These are phyloP conservation scores for Buphagus erythrorhynchus DNA, from an alignment of 2,797 vertebrate genomes.

Conservation along the genomic window DNA sequence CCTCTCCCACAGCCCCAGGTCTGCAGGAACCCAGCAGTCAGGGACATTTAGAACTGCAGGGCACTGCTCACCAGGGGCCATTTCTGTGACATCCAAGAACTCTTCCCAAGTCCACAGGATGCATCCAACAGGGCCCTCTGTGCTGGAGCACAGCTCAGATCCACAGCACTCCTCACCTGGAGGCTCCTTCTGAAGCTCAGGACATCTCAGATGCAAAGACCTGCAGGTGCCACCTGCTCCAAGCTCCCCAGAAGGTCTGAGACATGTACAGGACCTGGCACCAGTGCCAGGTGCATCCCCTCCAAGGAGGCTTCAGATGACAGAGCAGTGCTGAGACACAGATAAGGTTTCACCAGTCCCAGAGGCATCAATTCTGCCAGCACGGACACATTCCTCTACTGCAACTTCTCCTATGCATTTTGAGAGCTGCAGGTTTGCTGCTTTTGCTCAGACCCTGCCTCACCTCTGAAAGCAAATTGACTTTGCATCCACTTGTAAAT, in stretches of 20 bases:
- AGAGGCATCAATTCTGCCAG: not conserved
- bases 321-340: not conserved
- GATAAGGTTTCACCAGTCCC: not conserved
- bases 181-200: not conserved
- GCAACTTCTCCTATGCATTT: rapidly evolving
- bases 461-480: not conserved
- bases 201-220: not conserved
- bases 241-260: not conserved
- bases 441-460: not conserved
- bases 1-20: not conserved
- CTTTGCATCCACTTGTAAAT: not conserved
- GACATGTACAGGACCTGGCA: not conserved
- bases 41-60: not conserved
- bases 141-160: not conserved
- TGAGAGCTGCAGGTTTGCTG: not conserved
- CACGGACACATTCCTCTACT: not conserved
- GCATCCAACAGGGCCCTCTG: rapidly evolving
- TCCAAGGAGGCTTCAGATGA: not conserved
- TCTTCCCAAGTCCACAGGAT: not conserved
- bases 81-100: not conserved
- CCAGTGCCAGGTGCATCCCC: not conserved
- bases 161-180: not conserved
- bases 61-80: not conserved
- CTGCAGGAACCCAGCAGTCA: not conserved
- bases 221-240: not conserved